Base-by-base conservation (phyloP, 2,888 invertebrate species). In the Globia sparganii region DNA sequence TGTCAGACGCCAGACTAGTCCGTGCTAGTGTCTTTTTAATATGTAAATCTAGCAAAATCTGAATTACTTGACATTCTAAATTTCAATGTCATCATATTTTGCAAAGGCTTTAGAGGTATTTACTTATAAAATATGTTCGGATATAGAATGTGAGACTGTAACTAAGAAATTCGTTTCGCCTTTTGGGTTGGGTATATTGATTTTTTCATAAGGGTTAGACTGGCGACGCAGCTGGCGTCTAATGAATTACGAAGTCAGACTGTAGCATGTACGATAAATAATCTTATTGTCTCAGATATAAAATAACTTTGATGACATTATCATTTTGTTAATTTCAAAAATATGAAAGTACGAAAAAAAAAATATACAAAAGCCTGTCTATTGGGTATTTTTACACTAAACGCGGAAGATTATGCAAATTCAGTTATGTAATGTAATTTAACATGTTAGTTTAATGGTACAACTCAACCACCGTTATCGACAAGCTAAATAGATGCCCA, bases 1-100 rank as follows among this genome's bases (percentile, higher is more conserved):
- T 82, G 90, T 87, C 87, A 87, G 88, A 86, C 86, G 82, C 86
- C 78, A 80, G 86, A 85, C 89, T 87, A 87, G 86, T 86, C 85
- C 68, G 80, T 18, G 43, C 37, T 21, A 56, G 62, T 56, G 37
- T 75, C 59, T 75, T 46, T 53, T 59, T 59, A 74, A 78, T 74
- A 76, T 73, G 56, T 76, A 67, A 82, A 81, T 81, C 43, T 78
- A 84, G 66, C 78, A 77, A 81, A 74, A 59, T 75, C 66, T n/a
- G 37, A 78, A 76, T 72, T n/a, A 67, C 31, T 76, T 78, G 53
- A 66, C 65, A 67, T 78, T 85, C 64, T 74, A 74, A 58, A 72
- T 80, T 83, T 83, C 59, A 78, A 82, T 85, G 80, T 80, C 81
- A 72, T 68, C 34, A 72, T 71, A 61, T 73, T 68, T 56, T 77